A percentile compares a stretch with the other conserved stretches of the same genome.
These are phyloP conservation scores for Ylistrum balloti DNA, from an alignment of 1,140 invertebrate genomes.

Conservation along the genomic window DNA sequence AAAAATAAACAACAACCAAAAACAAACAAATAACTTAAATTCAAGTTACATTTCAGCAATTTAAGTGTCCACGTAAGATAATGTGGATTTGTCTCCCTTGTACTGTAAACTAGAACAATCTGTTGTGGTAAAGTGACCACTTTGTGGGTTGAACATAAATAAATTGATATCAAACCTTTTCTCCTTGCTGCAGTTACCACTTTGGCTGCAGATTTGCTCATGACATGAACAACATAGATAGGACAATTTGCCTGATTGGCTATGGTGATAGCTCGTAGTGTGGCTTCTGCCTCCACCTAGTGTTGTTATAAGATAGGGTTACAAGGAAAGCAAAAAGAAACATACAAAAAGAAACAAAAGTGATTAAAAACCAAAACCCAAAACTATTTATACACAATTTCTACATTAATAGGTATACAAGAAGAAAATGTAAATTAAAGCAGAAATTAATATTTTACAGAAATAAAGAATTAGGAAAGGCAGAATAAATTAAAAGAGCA, in stretches of 20 bases:
- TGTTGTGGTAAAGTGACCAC: neutral
- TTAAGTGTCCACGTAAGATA: neutral
- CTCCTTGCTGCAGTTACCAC: conserved; percentile 88
- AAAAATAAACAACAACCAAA: too few species aligned
- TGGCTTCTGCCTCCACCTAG: conserved; percentile 96
- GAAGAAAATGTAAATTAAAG: neutral
- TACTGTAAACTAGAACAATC: neutral
- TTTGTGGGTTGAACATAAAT: neutral
- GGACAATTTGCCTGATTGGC: conserved; percentile 95
- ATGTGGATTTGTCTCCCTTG: neutral
- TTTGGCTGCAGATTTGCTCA: conserved; percentile 95
- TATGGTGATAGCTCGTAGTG: conserved; percentile 95
- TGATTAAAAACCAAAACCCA: neutral
- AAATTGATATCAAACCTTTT: conserved; percentile 83
- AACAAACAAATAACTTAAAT: too few species aligned
- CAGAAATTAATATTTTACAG: conserved; percentile 50
- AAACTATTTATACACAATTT: conserved; percentile 36
- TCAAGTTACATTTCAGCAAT: neutral
- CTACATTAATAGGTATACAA: too few species aligned
- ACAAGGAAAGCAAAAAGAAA: conserved; percentile 44
- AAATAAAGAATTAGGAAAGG: neutral
- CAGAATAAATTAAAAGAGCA: neutral
- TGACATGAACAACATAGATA: conserved; percentile 98
- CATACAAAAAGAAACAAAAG: conserved; percentile 21
- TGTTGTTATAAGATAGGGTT: conserved; percentile 20